Conservation (phyloP, 2,797 vertebrate species). For the Rallus crepitans region DNA sequence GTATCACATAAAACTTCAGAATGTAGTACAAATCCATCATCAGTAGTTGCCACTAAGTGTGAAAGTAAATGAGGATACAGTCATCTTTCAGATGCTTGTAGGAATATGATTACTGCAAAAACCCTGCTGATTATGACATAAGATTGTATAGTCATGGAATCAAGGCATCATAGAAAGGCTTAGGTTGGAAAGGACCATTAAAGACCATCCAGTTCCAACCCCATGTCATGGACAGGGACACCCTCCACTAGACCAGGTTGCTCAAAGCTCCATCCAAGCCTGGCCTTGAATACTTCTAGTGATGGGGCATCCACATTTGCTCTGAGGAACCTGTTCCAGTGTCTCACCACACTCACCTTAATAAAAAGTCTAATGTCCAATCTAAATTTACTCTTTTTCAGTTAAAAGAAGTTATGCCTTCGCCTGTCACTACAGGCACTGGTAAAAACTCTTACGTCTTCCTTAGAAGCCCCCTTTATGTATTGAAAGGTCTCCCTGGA, state of each 20-base stretch:
- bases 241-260: background rate
- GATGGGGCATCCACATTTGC: background rate
- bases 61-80: background rate
- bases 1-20: background rate
- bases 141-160: background rate
- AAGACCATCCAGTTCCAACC: background rate
- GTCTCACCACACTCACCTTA: accelerated
- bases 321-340: background rate
- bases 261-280: background rate
- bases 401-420: background rate
- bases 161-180: background rate
- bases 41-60: background rate
- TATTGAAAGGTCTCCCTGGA: background rate
- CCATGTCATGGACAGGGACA: background rate
- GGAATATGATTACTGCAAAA: background rate
- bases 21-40: background rate
- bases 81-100: background rate
- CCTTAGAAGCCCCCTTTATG: background rate
- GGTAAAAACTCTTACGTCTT: background rate
- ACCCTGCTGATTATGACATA: background rate
- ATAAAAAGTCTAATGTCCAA: background rate
- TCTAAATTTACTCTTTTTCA: background rate
- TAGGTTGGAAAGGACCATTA: background rate
- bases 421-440: accelerated
- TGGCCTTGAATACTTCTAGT: background rate